Evolutionary conservation across 2,888 invertebrate species (phyloP).

Genomic region (Boloria euphrosyne): DNA sequence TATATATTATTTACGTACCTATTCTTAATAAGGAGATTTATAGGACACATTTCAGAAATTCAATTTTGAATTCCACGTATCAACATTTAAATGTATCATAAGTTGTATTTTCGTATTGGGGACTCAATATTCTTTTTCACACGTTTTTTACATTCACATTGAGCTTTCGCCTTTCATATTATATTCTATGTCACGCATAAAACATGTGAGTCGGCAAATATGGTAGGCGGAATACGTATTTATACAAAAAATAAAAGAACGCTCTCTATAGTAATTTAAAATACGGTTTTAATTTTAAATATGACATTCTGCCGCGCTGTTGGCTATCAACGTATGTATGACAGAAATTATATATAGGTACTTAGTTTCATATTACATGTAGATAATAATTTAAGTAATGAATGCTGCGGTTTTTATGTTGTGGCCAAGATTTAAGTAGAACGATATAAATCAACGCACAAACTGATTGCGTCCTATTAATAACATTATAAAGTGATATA

Average conservation of each 20-base stretch:
- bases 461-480: conserved; percentile 37
- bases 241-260: not conserved
- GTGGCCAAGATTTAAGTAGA: conserved; percentile 32
- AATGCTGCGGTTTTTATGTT: conserved; percentile 30
- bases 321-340: conserved; percentile 1
- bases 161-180: too few relatives aligned
- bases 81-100: too few relatives aligned
- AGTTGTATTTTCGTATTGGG: too few relatives aligned
- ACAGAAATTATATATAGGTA: conserved; percentile 2
- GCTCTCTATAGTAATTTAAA: conserved; percentile 1
- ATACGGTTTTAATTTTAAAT: conserved; percentile 12
- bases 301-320: not conserved
- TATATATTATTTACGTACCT: too few relatives aligned
- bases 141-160: too few relatives aligned
- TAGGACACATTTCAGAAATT: too few relatives aligned
- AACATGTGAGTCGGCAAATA: not conserved
- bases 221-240: not conserved
- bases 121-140: too few relatives aligned
- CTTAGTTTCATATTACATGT: conserved; percentile 6
- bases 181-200: not conserved
- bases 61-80: too few relatives aligned
- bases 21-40: too few relatives aligned
- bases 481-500: conserved; percentile 30
- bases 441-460: conserved; percentile 33
- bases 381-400: conserved; percentile 27